Conservation (phyloP, 2,797 vertebrate species). For the Pitangus sulphuratus region DNA sequence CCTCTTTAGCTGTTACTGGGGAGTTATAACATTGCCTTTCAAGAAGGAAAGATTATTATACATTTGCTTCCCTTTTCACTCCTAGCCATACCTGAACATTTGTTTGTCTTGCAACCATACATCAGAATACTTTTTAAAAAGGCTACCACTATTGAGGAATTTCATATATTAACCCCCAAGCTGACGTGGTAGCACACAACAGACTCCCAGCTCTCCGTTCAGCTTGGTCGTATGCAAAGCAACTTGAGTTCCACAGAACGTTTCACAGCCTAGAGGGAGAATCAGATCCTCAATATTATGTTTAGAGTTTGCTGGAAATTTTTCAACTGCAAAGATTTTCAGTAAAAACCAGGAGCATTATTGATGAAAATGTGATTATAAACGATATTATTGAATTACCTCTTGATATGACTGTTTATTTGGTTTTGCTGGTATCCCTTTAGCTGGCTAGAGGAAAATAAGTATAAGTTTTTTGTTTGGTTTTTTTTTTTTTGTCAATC, state of each 20-base stretch:
- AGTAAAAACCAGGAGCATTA: not conserved
- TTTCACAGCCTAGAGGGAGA: not conserved
- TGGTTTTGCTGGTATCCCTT: not conserved
- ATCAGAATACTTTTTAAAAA: not conserved
- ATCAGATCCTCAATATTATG: not conserved
- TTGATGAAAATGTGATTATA: slow-evolving; percentile 11
- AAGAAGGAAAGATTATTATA: not conserved
- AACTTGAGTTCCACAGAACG: not conserved
- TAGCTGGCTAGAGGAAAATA: slow-evolving; percentile 18
- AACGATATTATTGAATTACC: not conserved
- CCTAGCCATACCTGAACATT: not conserved
- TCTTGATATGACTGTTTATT: slow-evolving; percentile 21
- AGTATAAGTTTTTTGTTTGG: not conserved
- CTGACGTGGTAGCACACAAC: not conserved
- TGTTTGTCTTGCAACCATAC: not conserved
- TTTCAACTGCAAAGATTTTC: slow-evolving; percentile 8
- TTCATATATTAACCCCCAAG: not conserved
- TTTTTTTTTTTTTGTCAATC: not conserved
- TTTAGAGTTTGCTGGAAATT: not conserved
- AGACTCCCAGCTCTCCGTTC: not conserved
- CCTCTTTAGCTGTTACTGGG: not conserved
- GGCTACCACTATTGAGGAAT: not conserved
- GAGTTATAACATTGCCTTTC: not conserved
- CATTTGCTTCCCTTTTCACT: not conserved
- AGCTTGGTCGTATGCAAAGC: not conserved